Conservation (phyloP, 2,888 invertebrate genomes). For the Lypha dubia region DNA sequence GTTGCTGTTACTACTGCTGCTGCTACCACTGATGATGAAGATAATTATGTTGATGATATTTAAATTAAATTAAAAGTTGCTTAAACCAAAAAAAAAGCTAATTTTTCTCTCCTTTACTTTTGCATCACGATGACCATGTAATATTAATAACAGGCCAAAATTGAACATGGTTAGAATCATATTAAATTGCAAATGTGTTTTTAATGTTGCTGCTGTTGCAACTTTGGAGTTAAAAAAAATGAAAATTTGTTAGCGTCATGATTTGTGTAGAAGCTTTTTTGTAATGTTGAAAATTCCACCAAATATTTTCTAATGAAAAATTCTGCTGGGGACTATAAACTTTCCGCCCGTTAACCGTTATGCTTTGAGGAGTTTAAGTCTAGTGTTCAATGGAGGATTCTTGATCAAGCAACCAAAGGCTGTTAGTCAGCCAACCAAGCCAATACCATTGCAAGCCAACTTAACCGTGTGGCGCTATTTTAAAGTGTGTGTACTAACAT, state of each 20-base stretch:
- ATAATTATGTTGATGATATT: conserved; percentile 65
- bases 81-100: conserved; percentile 38
- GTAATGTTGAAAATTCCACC: not conserved
- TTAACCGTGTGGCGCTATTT: not conserved
- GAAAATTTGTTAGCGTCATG: conserved; percentile 17
- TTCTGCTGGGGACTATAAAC: not conserved
- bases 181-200: conserved; percentile 54
- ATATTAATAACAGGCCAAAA: conserved; percentile 59
- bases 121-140: conserved; percentile 53
- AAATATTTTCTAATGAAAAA: conserved; percentile 34
- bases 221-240: not conserved
- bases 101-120: not conserved
- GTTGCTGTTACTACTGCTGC: not conserved
- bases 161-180: conserved; percentile 53
- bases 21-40: conserved; percentile 15
- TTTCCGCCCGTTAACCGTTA: conserved; percentile 5
- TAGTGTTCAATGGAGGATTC: conserved; percentile 7
- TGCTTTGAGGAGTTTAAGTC: conserved; percentile 22
- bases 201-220: conserved; percentile 39
- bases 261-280: not conserved
- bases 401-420: not conserved
- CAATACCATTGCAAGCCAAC: not conserved
- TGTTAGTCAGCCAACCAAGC: conserved; percentile 4
- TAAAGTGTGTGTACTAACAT: not conserved
- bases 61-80: conserved; percentile 71